phyloP scores from a whole-genome alignment of 2,888 invertebrate species.

The Alviniconcha strummeri region DNA sequence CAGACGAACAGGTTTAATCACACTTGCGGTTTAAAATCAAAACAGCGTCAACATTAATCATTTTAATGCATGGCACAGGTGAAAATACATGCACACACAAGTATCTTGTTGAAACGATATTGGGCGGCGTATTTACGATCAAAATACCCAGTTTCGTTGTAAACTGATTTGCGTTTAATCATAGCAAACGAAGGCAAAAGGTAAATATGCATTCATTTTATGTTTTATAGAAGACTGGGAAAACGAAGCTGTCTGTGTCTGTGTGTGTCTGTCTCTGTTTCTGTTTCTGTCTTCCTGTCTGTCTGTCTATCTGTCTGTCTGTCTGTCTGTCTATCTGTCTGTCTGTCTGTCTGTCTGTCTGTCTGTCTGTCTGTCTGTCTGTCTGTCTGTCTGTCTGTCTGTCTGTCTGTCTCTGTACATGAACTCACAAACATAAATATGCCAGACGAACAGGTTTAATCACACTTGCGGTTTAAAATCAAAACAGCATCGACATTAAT shows the following conservation, averaged over 20 bases:
- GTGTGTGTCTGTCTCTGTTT: neutral
- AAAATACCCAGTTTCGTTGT: neutral
- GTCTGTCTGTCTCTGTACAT: neutral
- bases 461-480: no score
- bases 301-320: slow-evolving; percentile 10
- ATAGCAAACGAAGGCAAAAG: no score
- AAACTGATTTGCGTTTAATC: no score
- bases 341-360: neutral
- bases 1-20: no score
- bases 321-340: neutral
- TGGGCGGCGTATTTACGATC: neutral
- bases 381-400: neutral
- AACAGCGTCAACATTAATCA: neutral
- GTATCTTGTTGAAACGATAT: neutral
- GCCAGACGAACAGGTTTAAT: no score
- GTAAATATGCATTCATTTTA: no score
- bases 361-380: neutral
- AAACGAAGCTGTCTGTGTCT: neutral
- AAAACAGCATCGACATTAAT: neutral
- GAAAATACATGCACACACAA: neutral
- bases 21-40: no score
- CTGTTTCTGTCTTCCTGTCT: neutral
- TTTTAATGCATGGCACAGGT: neutral
- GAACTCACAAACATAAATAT: neutral
- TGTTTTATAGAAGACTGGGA: neutral